Percentiles rank a stretch among this genome's conserved stretches.
These are phyloP conservation scores for Threskiornis aethiopicus DNA, from an alignment of 2,797 vertebrate genomes.

Conservation along the genomic window DNA sequence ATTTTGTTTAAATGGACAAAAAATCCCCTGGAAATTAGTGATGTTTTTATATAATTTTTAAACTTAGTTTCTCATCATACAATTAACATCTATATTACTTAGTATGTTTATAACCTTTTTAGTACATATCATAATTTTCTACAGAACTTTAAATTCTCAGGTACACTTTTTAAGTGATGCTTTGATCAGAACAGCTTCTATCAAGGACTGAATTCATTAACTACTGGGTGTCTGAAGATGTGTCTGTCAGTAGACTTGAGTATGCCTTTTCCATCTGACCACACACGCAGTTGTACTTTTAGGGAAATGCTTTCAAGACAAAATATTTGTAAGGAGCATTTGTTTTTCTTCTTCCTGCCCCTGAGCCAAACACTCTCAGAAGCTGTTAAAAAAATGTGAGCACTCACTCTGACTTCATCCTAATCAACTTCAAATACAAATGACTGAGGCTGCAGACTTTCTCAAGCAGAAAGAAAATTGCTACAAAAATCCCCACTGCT, in stretches of 20 bases:
- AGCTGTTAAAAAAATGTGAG: conserved; percentile 4
- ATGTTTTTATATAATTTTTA: background rate
- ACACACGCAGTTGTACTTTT: background rate
- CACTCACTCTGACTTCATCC: background rate
- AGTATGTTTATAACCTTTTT: background rate
- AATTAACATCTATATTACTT: background rate
- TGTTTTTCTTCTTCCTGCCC: conserved; percentile 1
- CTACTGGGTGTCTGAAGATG: background rate
- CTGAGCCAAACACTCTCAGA: background rate
- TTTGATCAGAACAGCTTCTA: background rate
- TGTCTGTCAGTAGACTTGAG: background rate
- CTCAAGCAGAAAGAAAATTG: conserved; percentile 56
- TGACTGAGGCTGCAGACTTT: background rate
- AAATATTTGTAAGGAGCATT: conserved; percentile 33
- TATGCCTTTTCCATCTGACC: background rate
- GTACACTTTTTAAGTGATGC: background rate
- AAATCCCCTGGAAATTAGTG: background rate
- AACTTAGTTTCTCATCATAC: background rate
- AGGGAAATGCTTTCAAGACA: background rate
- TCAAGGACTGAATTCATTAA: background rate
- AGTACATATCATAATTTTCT: background rate
- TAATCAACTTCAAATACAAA: conserved; percentile 42
- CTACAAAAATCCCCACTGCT: background rate
- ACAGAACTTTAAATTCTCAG: background rate
- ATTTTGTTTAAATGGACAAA: background rate